These are phyloP conservation scores for Acestrorhynchus altus DNA, from an alignment of 2,797 vertebrate genomes.

Conservation along the genomic window DNA sequence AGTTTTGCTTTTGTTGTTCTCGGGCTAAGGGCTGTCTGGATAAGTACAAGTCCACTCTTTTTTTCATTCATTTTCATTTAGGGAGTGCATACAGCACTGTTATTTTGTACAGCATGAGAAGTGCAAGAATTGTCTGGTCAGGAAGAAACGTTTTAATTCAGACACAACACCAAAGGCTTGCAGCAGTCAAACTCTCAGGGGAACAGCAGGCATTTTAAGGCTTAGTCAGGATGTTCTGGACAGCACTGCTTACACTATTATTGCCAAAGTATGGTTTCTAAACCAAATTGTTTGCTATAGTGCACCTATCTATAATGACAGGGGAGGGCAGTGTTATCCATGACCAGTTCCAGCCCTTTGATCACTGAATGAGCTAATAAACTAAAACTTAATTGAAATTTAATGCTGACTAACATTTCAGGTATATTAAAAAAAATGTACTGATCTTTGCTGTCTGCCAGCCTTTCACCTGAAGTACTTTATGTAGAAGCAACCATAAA, in stretches of 20 bases:
- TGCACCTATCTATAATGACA: no score
- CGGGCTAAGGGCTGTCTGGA: background rate
- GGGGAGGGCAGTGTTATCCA: no score
- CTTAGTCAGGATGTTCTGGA: background rate
- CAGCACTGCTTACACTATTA: background rate
- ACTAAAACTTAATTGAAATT: no score
- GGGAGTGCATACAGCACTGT: background rate
- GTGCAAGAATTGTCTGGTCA: background rate
- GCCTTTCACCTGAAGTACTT: no score
- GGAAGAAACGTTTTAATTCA: background rate
- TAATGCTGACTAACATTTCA: no score
- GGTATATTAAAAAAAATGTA: no score
- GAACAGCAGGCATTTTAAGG: background rate
- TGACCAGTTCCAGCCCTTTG: no score
- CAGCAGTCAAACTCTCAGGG: background rate
- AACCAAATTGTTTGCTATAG: background rate
- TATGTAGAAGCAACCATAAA: no score
- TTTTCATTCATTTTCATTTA: background rate
- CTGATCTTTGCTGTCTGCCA: no score
- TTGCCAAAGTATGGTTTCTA: background rate
- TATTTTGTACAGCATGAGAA: background rate
- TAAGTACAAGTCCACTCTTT: background rate
- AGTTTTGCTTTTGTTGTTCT: constrained; percentile 1
- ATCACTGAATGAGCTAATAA: no score
- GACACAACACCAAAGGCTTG: background rate